Evolutionary conservation across 2,797 vertebrate species (phyloP), one percentile per base, ranked within the genome.

Genomic region (Podarcis lilfordi): DNA sequence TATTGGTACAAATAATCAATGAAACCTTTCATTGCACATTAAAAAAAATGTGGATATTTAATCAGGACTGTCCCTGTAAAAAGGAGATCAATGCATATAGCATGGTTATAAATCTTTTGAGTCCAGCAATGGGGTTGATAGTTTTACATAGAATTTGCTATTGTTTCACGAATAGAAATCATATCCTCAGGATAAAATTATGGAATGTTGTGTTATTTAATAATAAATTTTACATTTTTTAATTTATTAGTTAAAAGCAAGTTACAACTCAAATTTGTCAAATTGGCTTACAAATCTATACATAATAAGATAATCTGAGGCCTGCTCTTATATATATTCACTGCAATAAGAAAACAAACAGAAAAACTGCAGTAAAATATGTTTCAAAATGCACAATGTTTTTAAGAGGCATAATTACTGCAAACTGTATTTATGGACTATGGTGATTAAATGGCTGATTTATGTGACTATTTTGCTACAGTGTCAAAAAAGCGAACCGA

Each of bases 1-100:
- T 81, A 89, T 89, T 85, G 59, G 55, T 85, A 75, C 88, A 89
- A 89, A 89, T 89, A 75, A 89, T 85, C 82, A 89, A 85, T 89
- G 77, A 76, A 84, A 75, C 55, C 59, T 81, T 89, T 89, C 83
- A 89, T 74, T 85, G 78, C 11, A 80, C 77, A 72, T 74, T 81
- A 59, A 68, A 85, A 85, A 88, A 86, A 86, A 66, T 85, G 69
- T 85, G 69, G 83, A 59, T 64, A 85, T 85, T 89, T 89, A 85
- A 89, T 89, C 84, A 81, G 84, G 15, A 9, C 32, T 69, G 40
- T 55, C 71, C 78, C 71, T 55, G 25, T 89, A 76, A 81, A 85
- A 81, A 81, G 76, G 50, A 84, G 59, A 89, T 81, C 83, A 76
- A 82, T 89, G 59, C 69, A 76, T 59, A 85, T 82, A 76, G 19